Conservation (phyloP, 1,140 invertebrate genomes). For the Drosophila nigrodunni region DNA sequence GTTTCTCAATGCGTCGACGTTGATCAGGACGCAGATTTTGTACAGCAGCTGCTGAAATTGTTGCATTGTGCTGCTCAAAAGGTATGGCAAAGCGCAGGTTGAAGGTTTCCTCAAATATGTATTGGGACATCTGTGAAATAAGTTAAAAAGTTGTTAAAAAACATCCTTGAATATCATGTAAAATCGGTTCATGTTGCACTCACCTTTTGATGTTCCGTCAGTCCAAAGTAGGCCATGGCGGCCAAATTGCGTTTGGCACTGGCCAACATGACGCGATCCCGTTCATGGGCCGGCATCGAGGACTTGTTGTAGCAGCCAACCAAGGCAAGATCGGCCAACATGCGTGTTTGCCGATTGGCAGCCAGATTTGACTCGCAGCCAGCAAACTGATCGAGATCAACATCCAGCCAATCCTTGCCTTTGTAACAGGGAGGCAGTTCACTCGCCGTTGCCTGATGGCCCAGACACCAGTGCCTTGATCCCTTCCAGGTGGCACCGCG, state of each 20-base stretch:
- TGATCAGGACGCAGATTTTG: conserved; percentile 90
- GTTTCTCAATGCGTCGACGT: conserved; percentile 89
- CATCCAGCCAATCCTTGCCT: conserved; percentile 88
- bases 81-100: conserved; percentile 94
- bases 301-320: conserved; percentile 97
- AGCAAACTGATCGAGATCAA: conserved; percentile 93
- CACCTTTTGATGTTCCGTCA: conserved; percentile 97
- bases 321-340: conserved; percentile 97
- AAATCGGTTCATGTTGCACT: neutral
- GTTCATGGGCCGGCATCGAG: conserved; percentile 88
- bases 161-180: too few species aligned
- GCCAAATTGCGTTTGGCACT: conserved; percentile 98
- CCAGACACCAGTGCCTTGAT: conserved; percentile 94
- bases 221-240: conserved; percentile 98
- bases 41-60: conserved; percentile 91
- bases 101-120: conserved; percentile 99
- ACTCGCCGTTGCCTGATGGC: conserved; percentile 90
- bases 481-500: conserved; percentile 98
- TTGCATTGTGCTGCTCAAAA: conserved; percentile 96
- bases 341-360: conserved; percentile 97
- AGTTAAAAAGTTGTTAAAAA: neutral
- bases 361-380: conserved; percentile 96
- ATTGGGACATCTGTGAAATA: conserved; percentile 92
- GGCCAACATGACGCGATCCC: conserved; percentile 93
- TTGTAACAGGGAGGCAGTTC: conserved; percentile 93